Base-by-base conservation (phyloP, 2,797 vertebrate species). In the Holocentrus rufus region DNA sequence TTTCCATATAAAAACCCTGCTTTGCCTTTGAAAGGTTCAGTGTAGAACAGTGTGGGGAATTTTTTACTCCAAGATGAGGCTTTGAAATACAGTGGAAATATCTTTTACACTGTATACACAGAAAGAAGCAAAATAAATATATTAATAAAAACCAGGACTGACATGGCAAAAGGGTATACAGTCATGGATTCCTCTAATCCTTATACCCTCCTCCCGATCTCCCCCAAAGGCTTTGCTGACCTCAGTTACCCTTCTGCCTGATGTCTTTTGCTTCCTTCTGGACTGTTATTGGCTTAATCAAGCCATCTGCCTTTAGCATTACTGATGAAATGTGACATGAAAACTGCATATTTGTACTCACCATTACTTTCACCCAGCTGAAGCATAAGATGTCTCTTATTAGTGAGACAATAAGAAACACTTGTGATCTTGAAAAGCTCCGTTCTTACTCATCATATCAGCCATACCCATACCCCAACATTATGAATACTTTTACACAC, bases 401-500 rank as follows among this genome's bases (percentile, higher is more conserved):
- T 0, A 55, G 20, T 7, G 34, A 53, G 59, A 61, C 52, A 25
- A 61, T 18, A 47, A 34, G 31, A 8, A 50, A n/a, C 18, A 50
- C 39, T 42, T 42, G 39, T 11, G 39, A 42, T 42, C 23, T 31
- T 42, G 14, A 64, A 11, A 11, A 65, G 30, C 42, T 22, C 22
- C 47, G 67, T 27, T 64, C 5, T 44, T 46, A 50, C 30, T 22
- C 42, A 23, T 64, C 5, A 2, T 1, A 36, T 25, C 44, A n/a
- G 34, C 20, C 18, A 5, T 1, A 53, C 50, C 9, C 2, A 63
- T 71, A 70, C 44, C 30, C 70, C 42, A 53, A 31, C 67, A 71
- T 67, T 59, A 63, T 59, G 36, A 30, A 67, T 62, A 62, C 54
- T 39, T 63, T 34, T 36, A 71, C 31, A 56, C 39, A 44, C 47